Base-by-base conservation (phyloP, 2,888 invertebrate genomes). In the Alcis repandata region DNA sequence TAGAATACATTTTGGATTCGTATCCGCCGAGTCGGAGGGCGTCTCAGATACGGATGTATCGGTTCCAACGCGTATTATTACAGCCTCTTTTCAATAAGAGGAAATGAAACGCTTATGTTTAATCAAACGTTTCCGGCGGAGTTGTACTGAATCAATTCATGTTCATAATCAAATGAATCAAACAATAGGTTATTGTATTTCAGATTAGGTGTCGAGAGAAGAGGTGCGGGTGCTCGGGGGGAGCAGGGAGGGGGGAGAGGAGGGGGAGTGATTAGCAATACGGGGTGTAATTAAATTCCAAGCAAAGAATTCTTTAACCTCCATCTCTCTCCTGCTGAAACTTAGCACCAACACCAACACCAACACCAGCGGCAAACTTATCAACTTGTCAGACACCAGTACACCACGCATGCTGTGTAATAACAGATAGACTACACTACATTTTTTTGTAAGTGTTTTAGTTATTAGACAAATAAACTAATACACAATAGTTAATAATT, bases 231-330 rank as follows among this genome's bases (percentile, higher is more conserved):
- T 2, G 27, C 27, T 27, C 27, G 8, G 1, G 13, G 3, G 19
- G 20, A 17, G 20, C n/a, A n/a, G n/a, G 11, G 43, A 9, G 11
- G 43, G 43, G 10, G 17, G 20, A 10, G 40, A 17, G 15, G 20
- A 8, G 19, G 20, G 43, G 20, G 9, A 9, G 41, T 41, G 40
- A 53, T 53, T 41, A 41, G 40, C 53, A 41, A 53, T 41, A 4
- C 22, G 41, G 27, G 17, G 43, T 41, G 41, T 53, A 40, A 41
- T 53, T 53, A 40, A 53, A 53, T 53, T 53, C 40, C 53, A 10
- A 22, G 53, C 19, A 51, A 38, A 20, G 53, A 15, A 53, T 53
- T 41, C 22, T 53, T 27, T 15, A 41, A 40, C 10, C 15, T 8
- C 11, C 40, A 3, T n/a, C 52, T n/a, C n/a, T n/a, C n/a, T n/a